Base-by-base conservation (phyloP, 2,888 invertebrate genomes). In the Erebia palarica region DNA sequence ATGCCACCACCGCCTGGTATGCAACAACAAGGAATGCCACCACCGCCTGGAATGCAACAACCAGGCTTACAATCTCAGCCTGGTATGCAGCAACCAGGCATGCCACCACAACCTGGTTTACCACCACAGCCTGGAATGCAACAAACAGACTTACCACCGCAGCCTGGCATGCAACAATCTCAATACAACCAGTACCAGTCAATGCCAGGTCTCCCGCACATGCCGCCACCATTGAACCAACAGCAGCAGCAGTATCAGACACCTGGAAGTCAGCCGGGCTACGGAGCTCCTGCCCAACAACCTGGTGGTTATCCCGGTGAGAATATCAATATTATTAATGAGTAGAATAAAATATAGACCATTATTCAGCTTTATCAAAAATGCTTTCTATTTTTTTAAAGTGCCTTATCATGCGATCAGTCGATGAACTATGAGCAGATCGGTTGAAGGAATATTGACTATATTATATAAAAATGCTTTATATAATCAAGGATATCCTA, bases 211-310 rank as follows among this genome's bases (percentile, higher is more conserved):
- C 60, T 68, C 1, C 68, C 79, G 4, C 81, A 80, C 4, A 80
- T 80, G 80, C 79, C 79, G 0, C 94, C 94, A 1, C 92, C 93
- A 0, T 66, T 87, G 49, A 73, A 80, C 0, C 88, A 88, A 74
- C 89, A 87, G 59, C 88, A 86, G 77, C 89, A 87, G 59, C 88
- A 86, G 77, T 89, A 80, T 74, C 82, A 86, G 3, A 76, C 76
- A 70, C 82, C 82, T 0, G 72, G 79, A 36, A 75, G 71, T 71
- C 88, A 83, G 74, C 82, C 86, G 13, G 88, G 86, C 0, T 87
- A 79, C 65, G 82, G 80, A 49, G 79, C 80, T 10, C 85, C 80
- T 3, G 84, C 79, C 14, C 84, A 84, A 47, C 82, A 75, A 27
- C 61, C 73, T 10, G 76, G 73, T 69, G 66, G 73, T 1, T 89